These are phyloP conservation scores for Emmelina monodactyla DNA, from an alignment of 2,888 invertebrate genomes.

Conservation along the genomic window DNA sequence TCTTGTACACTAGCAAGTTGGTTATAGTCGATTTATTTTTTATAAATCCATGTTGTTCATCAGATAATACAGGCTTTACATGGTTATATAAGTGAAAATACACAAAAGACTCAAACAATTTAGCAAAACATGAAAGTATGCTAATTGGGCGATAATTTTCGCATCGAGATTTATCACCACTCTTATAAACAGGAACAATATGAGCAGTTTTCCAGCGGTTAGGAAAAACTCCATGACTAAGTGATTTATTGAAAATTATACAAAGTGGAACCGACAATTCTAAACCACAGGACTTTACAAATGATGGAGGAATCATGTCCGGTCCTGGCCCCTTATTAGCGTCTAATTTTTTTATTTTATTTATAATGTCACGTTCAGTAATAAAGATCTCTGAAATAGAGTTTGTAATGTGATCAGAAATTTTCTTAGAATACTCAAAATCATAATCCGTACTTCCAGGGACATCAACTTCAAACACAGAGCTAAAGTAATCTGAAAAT, in stretches of 20 bases:
- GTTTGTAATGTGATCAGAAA: neutral
- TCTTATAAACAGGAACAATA: constrained; percentile 6
- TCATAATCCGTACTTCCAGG: no score
- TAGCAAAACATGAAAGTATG: constrained; percentile 8
- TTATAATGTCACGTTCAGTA: constrained; percentile 1
- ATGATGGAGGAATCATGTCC: constrained; percentile 4
- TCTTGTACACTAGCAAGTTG: constrained; percentile 5
- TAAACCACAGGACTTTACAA: constrained; percentile 1
- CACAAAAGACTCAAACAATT: constrained; percentile 8
- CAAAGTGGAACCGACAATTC: neutral
- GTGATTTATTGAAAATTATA: constrained; percentile 4
- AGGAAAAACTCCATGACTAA: constrained; percentile 3
- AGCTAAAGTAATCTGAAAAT: constrained; percentile 5
- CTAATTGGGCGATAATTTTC: constrained; percentile 8
- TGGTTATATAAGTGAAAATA: constrained; percentile 5
- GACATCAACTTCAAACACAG: constrained; percentile 4
- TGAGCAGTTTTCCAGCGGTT: constrained; percentile 6
- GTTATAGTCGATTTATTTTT: constrained; percentile 6
- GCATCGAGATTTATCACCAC: constrained; percentile 3
- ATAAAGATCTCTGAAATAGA: neutral
- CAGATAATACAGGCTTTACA: constrained; percentile 4
- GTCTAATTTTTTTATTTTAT: constrained; percentile 4
- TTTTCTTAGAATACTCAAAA: no score
- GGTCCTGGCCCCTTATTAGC: constrained; percentile 3
- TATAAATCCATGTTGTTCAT: constrained; percentile 8